Conservation (phyloP, 2,888 invertebrate genomes). For the Theretra japonica region DNA sequence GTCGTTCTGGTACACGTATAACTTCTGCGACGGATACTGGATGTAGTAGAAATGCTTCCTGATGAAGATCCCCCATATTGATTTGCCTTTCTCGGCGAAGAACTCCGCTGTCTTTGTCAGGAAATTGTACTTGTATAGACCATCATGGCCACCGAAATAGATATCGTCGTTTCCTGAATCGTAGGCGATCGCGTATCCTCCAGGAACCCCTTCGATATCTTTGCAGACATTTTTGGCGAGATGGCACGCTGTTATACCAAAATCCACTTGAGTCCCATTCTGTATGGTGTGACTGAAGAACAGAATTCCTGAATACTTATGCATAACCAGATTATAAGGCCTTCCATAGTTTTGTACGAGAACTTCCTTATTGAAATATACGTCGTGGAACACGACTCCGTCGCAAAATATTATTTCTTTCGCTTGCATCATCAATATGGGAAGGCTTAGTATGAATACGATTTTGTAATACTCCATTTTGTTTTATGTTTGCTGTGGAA, state of each 20-base stretch:
- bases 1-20: constrained; percentile 63
- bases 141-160: constrained; percentile 75
- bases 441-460: background rate
- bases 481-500: constrained; percentile 7
- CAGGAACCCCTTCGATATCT: constrained; percentile 58
- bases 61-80: constrained; percentile 71
- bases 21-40: constrained; percentile 69
- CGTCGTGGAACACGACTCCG: constrained; percentile 65
- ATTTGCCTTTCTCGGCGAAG: constrained; percentile 70
- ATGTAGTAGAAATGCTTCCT: constrained; percentile 72
- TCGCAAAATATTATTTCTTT: constrained; percentile 56
- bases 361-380: constrained; percentile 63
- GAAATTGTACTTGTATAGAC: constrained; percentile 75
- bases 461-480: constrained; percentile 13
- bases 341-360: constrained; percentile 58
- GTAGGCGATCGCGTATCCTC: constrained; percentile 73
- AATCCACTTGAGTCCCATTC: constrained; percentile 61
- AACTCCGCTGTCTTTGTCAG: constrained; percentile 64
- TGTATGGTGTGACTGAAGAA: constrained; percentile 73
- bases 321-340: constrained; percentile 69
- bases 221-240: constrained; percentile 55
- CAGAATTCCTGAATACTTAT: constrained; percentile 65
- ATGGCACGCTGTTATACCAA: constrained; percentile 63
- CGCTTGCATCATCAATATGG: background rate
- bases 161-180: constrained; percentile 73